phyloP scores from a whole-genome alignment of 2,888 invertebrate genomes.

The Acanthacorydalis orientalis region DNA sequence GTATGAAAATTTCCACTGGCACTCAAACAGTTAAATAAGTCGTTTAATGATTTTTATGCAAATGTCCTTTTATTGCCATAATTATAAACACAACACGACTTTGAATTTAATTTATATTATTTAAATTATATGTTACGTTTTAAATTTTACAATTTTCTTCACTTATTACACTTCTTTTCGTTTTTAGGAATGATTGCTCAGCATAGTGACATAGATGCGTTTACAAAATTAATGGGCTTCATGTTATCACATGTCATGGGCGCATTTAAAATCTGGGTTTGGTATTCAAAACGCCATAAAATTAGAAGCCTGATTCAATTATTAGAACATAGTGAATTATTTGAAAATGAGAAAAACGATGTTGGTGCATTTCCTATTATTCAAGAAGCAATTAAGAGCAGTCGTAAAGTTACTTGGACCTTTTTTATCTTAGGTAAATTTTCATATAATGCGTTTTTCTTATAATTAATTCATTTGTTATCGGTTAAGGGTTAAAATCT shows the following conservation, averaged over 20 bases:
- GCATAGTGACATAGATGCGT: not conserved
- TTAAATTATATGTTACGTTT: no score
- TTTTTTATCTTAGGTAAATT: not conserved
- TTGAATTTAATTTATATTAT: no score
- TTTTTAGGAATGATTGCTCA: not conserved
- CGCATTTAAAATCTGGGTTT: not conserved
- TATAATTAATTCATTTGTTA: not conserved
- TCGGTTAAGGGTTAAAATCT: no score
- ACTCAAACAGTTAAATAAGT: no score
- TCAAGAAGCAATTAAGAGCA: not conserved
- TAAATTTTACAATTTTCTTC: no score
- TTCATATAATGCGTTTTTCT: not conserved
- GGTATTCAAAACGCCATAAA: not conserved
- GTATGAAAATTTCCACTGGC: no score
- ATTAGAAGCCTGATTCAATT: not conserved
- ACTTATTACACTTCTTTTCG: no score
- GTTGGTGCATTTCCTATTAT: not conserved
- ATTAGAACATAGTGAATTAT: not conserved
- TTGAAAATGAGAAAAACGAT: not conserved
- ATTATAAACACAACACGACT: no score
- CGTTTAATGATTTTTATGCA: no score
- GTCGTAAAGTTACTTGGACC: not conserved
- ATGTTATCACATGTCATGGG: not conserved
- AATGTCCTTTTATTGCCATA: no score
- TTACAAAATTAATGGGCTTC: slow-evolving; percentile 1